Evolutionary conservation across 2,888 invertebrate genomes (phyloP).

Genomic region (Macaria liturata): DNA sequence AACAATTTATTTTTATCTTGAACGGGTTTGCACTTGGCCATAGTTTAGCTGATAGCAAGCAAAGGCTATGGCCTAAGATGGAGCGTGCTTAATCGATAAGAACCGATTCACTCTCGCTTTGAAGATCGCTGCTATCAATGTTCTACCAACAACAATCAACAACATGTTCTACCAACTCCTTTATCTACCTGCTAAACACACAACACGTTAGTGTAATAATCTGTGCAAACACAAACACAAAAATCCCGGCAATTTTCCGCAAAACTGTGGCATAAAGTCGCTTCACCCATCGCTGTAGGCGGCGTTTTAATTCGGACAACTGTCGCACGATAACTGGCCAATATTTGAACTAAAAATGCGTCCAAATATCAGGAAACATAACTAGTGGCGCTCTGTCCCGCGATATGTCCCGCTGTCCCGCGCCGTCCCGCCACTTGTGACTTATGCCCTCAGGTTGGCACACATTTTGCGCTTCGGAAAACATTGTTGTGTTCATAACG

Average conservation of each 20-base stretch:
- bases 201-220: neutral
- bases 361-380: constrained; percentile 25
- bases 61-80: no score
- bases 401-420: constrained; percentile 26
- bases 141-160: no score
- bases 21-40: no score
- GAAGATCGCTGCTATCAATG: no score
- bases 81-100: no score
- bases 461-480: constrained; percentile 17
- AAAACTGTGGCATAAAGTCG: constrained; percentile 4
- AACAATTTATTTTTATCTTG: no score
- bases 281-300: constrained; percentile 9
- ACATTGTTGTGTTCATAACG: constrained; percentile 16
- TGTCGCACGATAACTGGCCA: constrained; percentile 26
- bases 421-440: constrained; percentile 23
- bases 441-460: constrained; percentile 21
- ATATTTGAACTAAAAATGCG: constrained; percentile 33
- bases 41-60: no score
- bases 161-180: no score
- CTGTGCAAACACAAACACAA: neutral
- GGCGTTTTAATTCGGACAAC: constrained; percentile 21
- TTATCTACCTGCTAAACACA: no score
- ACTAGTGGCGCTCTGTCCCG: constrained; percentile 23
- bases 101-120: no score
- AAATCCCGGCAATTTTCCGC: neutral